Evolutionary conservation across 1,140 invertebrate genomes (phyloP), one percentile per base, ranked within the genome.

Genomic region (Drosophila truncata): DNA sequence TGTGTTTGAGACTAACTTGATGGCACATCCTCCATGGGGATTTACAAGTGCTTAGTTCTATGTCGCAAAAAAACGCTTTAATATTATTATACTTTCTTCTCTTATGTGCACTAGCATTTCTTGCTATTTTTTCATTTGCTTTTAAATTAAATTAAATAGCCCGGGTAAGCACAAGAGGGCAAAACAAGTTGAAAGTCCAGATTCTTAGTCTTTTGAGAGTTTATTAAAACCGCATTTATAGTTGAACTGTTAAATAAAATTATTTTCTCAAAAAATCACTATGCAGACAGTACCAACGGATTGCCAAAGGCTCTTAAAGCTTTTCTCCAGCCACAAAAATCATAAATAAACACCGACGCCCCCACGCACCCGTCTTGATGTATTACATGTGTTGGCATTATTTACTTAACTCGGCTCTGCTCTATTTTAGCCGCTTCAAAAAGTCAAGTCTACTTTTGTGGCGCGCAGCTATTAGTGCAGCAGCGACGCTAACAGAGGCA

Each of bases 31-130:
- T 91, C 82, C 85, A 90, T 83, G 82, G 87, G 84, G 87, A 91
- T 91, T 91, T 91, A 91, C 87, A 91, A 91, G 87, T 91, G 87
- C 87, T 91, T 91, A 91, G 87, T 91, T 87, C 82, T 91, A 86
- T 91, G 82, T 88, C 81, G 78, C 81, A 88, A 87, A 90, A 86
- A 90, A 90, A 90, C 78, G 85, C 85, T 90, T 90, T 90, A 90
- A 90, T 90, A 90, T 90, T 90, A 90, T 90, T 90, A 87, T 88
- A 87, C 87, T 88, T 87, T 87, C 84, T 88, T 87, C 76, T 83
- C 67, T 64, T 70, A 84, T 88, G 78, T 90, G 85, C 84, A 65
- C 81, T 79, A 65, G 85, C 62, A 47, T 54, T 58, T 67, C 35
- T 42, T 80, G 71, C 50, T 42, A 54, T 69, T 82, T 73, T 82